Evolutionary conservation across 2,797 vertebrate species (phyloP), one percentile per base, ranked within the genome.

Genomic region (Carcharodon carcharias): DNA sequence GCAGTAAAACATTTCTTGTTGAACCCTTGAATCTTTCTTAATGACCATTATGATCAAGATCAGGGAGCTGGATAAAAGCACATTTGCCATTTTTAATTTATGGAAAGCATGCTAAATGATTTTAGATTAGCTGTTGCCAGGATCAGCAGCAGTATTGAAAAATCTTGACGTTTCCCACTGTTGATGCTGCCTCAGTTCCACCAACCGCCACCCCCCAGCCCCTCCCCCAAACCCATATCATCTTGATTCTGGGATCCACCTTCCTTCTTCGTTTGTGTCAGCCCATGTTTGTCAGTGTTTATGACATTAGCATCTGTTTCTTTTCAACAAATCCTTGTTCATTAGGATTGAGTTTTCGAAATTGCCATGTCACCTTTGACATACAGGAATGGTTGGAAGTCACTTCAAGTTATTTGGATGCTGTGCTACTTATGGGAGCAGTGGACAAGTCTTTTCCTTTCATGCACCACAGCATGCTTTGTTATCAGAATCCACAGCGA

Each of bases 211-310:
- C 1, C 26, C 71, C 14, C 73, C 35, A n/a, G 11, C 35, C 73
- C 5, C 4, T 26, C 16, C 40, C 80, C 5, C 0, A 11, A 73
- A 0, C 31, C 12, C 9, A 12, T 31, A n/a, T 0, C 35, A 31
- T 88, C 50, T 88, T 61, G 12, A 61, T 91, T 31, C 88, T n/a
- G 1, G 56, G 54, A 91, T 14, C 56, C 14, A 91, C 1, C 3
- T 14, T 58, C 31, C 8, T 54, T 61, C 88, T 61, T 61, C 21
- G 50, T 58, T n/a, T 3, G 4, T n/a, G 12, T 35, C 88, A 35
- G 31, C 31, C 28, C 16, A 3, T 91, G 56, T 91, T 91, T 58
- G 4, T 23, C 5, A 28, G 6, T 4, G 40, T 82, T 82, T 40
- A 5, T 77, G 58, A 58, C 31, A 35, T 61, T 35, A 89, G 61